Evolutionary conservation across 2,888 invertebrate species (phyloP).

Genomic region (Choreutis nemorana): DNA sequence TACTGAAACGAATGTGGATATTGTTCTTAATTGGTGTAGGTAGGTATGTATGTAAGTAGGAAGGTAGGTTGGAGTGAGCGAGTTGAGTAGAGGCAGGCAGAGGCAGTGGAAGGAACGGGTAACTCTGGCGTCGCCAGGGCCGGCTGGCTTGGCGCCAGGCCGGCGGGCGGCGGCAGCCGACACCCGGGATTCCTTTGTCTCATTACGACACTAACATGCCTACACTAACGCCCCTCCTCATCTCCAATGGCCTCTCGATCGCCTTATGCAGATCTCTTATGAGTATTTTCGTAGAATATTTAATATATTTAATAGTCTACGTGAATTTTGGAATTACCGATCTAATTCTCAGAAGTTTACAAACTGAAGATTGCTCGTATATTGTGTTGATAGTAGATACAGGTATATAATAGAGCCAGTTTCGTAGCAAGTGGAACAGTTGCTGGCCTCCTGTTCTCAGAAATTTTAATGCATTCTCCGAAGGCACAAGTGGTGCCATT

Average conservation of each 20-base stretch:
- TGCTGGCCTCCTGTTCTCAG: constrained; percentile 60
- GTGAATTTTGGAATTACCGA: not conserved
- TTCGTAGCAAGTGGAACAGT: constrained; percentile 37
- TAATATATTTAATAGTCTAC: not conserved
- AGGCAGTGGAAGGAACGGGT: constrained; percentile 29
- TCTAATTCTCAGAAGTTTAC: not conserved
- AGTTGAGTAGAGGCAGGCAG: not conserved
- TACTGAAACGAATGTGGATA: no score
- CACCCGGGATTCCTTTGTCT: constrained; percentile 65
- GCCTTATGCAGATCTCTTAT: no score
- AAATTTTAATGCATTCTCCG: constrained; percentile 66
- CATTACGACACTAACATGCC: constrained; percentile 34
- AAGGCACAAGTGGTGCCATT: constrained; percentile 52
- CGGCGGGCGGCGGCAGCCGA: constrained; percentile 56
- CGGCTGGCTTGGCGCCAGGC: constrained; percentile 65
- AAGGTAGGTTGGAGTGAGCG: no score
- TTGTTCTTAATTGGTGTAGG: no score
- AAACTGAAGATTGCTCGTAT: not conserved
- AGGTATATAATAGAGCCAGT: not conserved
- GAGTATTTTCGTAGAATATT: no score
- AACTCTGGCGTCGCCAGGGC: constrained; percentile 54
- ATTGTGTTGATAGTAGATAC: not conserved
- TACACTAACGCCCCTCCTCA: constrained; percentile 15
- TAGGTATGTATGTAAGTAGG: no score
- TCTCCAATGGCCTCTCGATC: no score